These are phyloP conservation scores for Oreochromis aureus DNA, from an alignment of 2,113 vertebrate genomes.

Conservation along the genomic window DNA sequence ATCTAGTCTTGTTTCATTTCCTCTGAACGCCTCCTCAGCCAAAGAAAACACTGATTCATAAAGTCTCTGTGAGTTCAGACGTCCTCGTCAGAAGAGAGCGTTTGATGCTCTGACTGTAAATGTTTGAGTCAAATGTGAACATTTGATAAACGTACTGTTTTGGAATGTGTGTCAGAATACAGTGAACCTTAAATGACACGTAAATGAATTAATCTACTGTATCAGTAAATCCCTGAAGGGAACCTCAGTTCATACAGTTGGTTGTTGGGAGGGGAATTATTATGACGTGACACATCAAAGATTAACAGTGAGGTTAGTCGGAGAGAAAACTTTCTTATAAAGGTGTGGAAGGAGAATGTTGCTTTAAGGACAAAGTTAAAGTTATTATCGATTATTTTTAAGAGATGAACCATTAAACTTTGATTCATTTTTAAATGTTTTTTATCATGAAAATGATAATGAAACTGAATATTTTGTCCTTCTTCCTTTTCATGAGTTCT, in stretches of 20 bases:
- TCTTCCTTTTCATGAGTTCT: neutral
- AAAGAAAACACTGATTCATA: slow-evolving; percentile 44
- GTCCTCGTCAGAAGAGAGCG: neutral
- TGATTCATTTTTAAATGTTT: neutral
- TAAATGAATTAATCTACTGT: neutral
- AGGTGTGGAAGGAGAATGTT: neutral
- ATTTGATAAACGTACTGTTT: neutral
- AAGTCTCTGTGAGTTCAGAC: slow-evolving; percentile 38
- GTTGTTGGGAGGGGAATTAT: neutral
- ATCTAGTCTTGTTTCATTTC: slow-evolving; percentile 50
- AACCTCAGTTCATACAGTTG: neutral
- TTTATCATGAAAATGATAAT: neutral
- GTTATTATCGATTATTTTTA: neutral
- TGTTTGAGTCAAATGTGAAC: neutral
- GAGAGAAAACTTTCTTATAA: neutral
- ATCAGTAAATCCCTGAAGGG: neutral
- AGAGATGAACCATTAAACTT: neutral
- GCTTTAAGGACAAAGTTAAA: neutral
- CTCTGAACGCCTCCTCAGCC: slow-evolving; percentile 27
- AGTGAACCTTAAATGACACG: neutral
- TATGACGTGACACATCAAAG: neutral
- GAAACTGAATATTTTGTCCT: neutral
- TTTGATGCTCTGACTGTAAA: neutral
- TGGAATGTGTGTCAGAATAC: neutral
- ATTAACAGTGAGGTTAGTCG: neutral